These are phyloP conservation scores for Tanytarsus gracilentus DNA, from an alignment of 2,888 invertebrate genomes.

Conservation along the genomic window DNA sequence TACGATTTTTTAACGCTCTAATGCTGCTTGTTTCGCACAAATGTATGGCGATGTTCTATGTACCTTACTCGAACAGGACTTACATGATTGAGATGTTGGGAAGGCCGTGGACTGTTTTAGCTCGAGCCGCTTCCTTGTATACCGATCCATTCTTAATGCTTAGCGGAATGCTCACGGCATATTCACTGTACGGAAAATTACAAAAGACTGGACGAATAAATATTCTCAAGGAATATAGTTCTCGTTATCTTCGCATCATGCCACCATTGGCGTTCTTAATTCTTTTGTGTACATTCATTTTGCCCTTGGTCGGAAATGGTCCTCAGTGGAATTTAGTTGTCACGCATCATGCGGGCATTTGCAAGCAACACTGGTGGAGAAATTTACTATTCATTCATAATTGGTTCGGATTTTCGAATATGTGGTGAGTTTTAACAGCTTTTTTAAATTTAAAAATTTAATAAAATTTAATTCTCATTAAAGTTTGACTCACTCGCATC, in stretches of 20 bases:
- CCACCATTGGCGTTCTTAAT: slow-evolving; percentile 57
- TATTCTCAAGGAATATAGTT: slow-evolving; percentile 51
- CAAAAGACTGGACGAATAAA: slow-evolving; percentile 48
- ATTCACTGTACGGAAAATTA: slow-evolving; percentile 52
- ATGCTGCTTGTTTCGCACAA: slow-evolving; percentile 58
- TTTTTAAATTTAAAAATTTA: background rate
- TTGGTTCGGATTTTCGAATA: slow-evolving; percentile 62
- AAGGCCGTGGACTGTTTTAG: slow-evolving; percentile 56
- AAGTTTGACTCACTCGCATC: slow-evolving; percentile 62
- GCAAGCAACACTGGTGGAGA: slow-evolving; percentile 61
- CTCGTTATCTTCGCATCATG: slow-evolving; percentile 44
- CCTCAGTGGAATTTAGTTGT: slow-evolving; percentile 63
- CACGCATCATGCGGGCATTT: slow-evolving; percentile 56
- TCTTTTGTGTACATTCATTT: slow-evolving; percentile 56
- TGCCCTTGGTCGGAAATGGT: slow-evolving; percentile 54
- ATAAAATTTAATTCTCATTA: slow-evolving; percentile 45
- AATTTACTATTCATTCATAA: slow-evolving; percentile 63
- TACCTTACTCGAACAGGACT: slow-evolving; percentile 57
- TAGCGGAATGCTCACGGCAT: slow-evolving; percentile 56
- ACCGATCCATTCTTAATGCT: slow-evolving; percentile 64
- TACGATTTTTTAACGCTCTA: slow-evolving; percentile 55
- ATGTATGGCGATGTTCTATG: slow-evolving; percentile 61
- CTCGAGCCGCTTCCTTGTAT: slow-evolving; percentile 58
- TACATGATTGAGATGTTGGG: slow-evolving; percentile 54
- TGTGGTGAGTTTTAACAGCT: slow-evolving; percentile 39